Evolutionary conservation across 1,140 invertebrate species (phyloP).

Genomic region (Rhyzopertha dominica): DNA sequence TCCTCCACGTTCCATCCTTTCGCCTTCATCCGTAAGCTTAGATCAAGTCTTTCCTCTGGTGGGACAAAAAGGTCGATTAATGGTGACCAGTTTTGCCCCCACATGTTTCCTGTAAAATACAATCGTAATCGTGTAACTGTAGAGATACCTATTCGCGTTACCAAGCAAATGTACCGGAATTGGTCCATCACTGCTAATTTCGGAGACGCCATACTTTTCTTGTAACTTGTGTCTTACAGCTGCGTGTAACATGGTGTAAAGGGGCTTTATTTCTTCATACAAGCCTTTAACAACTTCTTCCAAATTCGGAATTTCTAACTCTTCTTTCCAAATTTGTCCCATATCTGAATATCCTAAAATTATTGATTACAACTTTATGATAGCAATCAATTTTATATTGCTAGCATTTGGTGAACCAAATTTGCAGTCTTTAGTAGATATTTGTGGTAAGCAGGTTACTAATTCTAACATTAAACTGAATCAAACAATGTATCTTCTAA

Average conservation of each 20-base stretch:
- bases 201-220: conserved; percentile 44
- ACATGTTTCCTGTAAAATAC: conserved; percentile 52
- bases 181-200: conserved; percentile 47
- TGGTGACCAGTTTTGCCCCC: conserved; percentile 57
- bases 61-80: conserved; percentile 49
- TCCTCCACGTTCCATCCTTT: conserved; percentile 55
- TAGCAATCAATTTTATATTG: no score
- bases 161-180: conserved; percentile 66
- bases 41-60: conserved; percentile 41
- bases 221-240: conserved; percentile 56
- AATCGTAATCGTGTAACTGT: not conserved
- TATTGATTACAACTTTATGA: no score
- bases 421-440: no score
- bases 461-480: no score
- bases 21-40: conserved; percentile 48
- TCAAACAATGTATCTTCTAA: no score
- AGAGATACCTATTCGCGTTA: conserved; percentile 27
- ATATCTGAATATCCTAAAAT: conserved; percentile 54
- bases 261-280: conserved; percentile 53
- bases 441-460: no score
- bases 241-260: conserved; percentile 67
- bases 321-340: conserved; percentile 57
- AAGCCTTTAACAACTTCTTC: conserved; percentile 50
- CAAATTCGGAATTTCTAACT: conserved; percentile 54
- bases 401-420: no score